Conservation (phyloP, 2,888 invertebrate genomes). For the Tyria jacobaeae region DNA sequence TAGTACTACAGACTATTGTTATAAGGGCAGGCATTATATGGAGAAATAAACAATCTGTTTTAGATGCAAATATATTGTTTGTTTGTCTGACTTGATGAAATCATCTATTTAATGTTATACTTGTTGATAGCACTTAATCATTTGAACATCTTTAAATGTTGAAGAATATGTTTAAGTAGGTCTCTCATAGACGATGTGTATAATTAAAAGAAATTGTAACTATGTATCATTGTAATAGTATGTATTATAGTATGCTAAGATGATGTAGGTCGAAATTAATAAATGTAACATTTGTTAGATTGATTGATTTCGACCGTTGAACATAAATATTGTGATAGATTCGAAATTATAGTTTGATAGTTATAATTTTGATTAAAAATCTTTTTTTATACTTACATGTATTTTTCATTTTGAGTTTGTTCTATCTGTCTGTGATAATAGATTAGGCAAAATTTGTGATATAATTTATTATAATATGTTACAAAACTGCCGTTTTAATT, state of each 20-base stretch:
- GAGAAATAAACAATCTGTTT: too few relatives aligned
- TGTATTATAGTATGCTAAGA: too few relatives aligned
- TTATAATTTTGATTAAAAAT: slow-evolving; percentile 36
- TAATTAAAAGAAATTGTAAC: not conserved
- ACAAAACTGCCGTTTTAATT: slow-evolving; percentile 12
- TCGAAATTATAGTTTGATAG: slow-evolving; percentile 35
- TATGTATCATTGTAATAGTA: too few relatives aligned
- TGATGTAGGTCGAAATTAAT: too few relatives aligned
- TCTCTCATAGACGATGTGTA: not conserved
- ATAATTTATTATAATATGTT: slow-evolving; percentile 17
- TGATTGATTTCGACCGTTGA: not conserved
- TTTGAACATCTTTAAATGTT: not conserved
- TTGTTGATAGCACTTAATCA: not conserved
- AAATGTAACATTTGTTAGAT: not conserved
- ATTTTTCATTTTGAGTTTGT: slow-evolving; percentile 24
- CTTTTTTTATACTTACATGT: slow-evolving; percentile 28
- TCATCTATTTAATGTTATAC: not conserved
- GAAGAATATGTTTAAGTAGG: too few relatives aligned
- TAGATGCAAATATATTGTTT: not conserved
- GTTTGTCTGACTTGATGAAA: not conserved
- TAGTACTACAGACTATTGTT: not conserved
- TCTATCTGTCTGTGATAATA: slow-evolving; percentile 38
- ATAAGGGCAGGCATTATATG: too few relatives aligned
- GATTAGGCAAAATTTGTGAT: slow-evolving; percentile 27
- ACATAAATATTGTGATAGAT: slow-evolving; percentile 38